Base-by-base conservation (phyloP, 1,140 invertebrate species). In the Magallana ariakensis region DNA sequence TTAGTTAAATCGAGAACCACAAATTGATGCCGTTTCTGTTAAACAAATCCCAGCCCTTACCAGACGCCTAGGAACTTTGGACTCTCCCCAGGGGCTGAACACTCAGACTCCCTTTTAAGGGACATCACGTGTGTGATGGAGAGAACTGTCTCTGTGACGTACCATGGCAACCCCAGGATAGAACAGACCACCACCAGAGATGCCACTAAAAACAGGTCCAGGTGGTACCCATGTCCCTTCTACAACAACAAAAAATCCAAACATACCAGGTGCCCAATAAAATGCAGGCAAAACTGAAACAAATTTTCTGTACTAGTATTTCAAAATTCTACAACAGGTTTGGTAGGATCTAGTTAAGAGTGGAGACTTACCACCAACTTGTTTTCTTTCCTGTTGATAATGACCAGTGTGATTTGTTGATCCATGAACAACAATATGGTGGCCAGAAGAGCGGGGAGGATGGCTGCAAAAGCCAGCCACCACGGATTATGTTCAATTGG, bases 371-470 rank as follows among this genome's bases (percentile, higher is more conserved):
- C 96, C 95, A 98, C 98, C 58, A 99, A 95, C 95, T 99, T 99
- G 94, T 99, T 98, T 95, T 99, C 99, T 95, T 99, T 99, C 60
- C 99, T 96, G 94, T 99, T 99, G 10, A 99, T 97, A 93, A 99
- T 99, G 46, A 99, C 99, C 83, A 98, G 97, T 1, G 99, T 99
- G 87, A 99, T 99, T 95, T 99, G 99, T 94, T 99, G 99, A 96
- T 99, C 99, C 98, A 99, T 99, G 95, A 99, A 99, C 92, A 99
- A 98, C 9, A 99, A 95, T 92, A 99, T 99, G 16, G 98, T 99
- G 55, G 98, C 98, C 16, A 99, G 95, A 8, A 99, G 94, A 80
- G 99, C 98, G 0, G 99, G 99, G 54, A 99, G 94, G 55, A 97
- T 91, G 6, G 98, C 98, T 6, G 97, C 95, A 4, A 98, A 92